Base-by-base conservation (phyloP, 2,888 invertebrate species). In the Dryadula phaetusa region DNA sequence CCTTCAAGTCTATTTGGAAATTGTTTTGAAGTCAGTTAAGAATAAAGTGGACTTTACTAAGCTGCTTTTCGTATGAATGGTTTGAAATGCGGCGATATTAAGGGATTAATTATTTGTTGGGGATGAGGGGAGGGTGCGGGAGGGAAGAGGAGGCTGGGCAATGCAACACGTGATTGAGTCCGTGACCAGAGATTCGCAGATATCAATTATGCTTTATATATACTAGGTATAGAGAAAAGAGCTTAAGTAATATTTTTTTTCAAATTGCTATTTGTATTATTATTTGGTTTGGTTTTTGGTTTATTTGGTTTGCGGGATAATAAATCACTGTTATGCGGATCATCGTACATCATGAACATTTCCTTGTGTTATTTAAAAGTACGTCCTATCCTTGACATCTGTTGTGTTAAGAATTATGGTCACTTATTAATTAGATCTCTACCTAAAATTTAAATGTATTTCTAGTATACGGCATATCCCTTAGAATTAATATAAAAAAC, bases 41-140 rank as follows among this genome's bases (percentile, higher is more conserved):
- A 62, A 47, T 62, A 34, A 61, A 49, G 32, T 37, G 22, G 46
- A 47, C 47, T 62, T 69, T 20, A 37, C 18, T 62, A 67, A 70
- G 67, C 65, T 60, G 61, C 52, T 70, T 67, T 70, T 62, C 64
- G 32, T 34, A 63, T 58, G 52, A 28, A 28, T 52, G 47, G 52
- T 12, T 64, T 62, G 52, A 60, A 67, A 58, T 44, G 58, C 52
- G 60, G 49, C 28, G 28, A 62, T 62, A 52, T 52, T 62, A 63
- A 62, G 18, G 64, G 63, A 68, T 68, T 70, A 67, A 65, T 70
- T 63, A 65, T 56, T 37, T 25, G 18, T 20, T 16, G 28, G 28
- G 44, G 42, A 42, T 18, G 12, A 42, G n/a, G n/a, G 8, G 40
- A 10, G 56, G 25, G 10, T 8, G 14, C 0, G 47, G 47, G 22